A percentile compares a stretch with the other conserved stretches of the same genome.
Evolutionary conservation across 2,888 invertebrate species (phyloP).

Genomic region (Lithophane leautieri): DNA sequence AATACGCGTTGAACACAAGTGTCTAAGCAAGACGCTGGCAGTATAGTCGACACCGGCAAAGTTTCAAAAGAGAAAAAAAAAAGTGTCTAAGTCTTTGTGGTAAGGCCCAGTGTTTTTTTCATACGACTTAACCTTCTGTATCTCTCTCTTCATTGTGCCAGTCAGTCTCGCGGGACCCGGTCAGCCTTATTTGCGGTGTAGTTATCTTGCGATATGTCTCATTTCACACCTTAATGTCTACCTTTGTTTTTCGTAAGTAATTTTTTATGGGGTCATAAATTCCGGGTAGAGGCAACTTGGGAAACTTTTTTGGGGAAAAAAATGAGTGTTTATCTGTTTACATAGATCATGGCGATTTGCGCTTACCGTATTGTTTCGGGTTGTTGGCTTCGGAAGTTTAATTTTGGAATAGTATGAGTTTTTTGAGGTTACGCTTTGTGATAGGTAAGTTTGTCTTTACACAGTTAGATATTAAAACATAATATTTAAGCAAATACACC

Average conservation of each 20-base stretch:
- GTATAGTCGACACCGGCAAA: too few species aligned
- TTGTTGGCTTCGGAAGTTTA: slow-evolving; percentile 9
- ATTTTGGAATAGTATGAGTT: slow-evolving; percentile 11
- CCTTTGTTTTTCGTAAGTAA: slow-evolving; percentile 61
- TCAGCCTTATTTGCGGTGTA: slow-evolving; percentile 63
- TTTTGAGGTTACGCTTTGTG: slow-evolving; percentile 1
- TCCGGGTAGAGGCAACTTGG: slow-evolving; percentile 40
- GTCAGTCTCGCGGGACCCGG: slow-evolving; percentile 45
- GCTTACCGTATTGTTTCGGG: slow-evolving; percentile 37
- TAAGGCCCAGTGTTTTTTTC: too few species aligned
- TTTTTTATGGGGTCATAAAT: slow-evolving; percentile 62
- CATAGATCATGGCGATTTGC: slow-evolving; percentile 49
- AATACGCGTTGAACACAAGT: too few species aligned
- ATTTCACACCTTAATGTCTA: slow-evolving; percentile 61
- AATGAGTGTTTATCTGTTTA: slow-evolving; percentile 57
- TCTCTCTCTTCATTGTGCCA: neutral
- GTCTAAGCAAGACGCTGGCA: too few species aligned
- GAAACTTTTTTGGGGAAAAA: slow-evolving; percentile 51
- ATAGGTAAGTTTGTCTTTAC: neutral
- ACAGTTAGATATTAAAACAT: neutral
- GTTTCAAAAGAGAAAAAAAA: too few species aligned
- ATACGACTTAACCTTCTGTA: slow-evolving; percentile 31
- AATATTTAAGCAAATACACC: too few species aligned
- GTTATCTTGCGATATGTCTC: slow-evolving; percentile 61
- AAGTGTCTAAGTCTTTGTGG: too few species aligned